phyloP scores from a whole-genome alignment of 2,888 invertebrate genomes.

The Mesopsocus fuscifrons region DNA sequence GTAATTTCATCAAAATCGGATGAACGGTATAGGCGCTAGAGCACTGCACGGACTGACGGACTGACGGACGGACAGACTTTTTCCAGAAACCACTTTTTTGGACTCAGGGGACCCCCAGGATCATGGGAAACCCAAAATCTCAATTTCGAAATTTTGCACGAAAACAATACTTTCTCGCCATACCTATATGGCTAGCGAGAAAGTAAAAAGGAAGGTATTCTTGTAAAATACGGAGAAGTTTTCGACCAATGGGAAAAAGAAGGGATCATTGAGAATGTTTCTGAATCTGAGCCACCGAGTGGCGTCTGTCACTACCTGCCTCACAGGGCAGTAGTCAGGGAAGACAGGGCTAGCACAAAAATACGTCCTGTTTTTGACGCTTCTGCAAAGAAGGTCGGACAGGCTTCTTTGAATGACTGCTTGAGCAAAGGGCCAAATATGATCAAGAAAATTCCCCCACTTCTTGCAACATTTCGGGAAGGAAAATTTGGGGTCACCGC shows the following conservation, averaged over 20 bases:
- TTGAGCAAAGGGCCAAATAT: background rate
- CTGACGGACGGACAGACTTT: too few relatives aligned
- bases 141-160: too few relatives aligned
- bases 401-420: background rate
- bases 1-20: too few relatives aligned
- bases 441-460: background rate
- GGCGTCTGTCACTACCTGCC: constrained; percentile 11
- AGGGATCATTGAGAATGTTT: background rate
- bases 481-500: background rate
- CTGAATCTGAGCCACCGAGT: background rate
- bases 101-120: too few relatives aligned
- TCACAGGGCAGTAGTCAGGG: constrained; percentile 15
- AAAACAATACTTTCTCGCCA: too few relatives aligned
- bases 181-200: too few relatives aligned
- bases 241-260: background rate
- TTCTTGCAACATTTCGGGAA: background rate
- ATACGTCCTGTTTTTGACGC: constrained; percentile 16
- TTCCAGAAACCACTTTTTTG: too few relatives aligned
- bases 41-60: too few relatives aligned
- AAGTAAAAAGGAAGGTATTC: too few relatives aligned
- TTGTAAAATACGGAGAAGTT: constrained; percentile 1
- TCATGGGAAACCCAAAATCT: too few relatives aligned
- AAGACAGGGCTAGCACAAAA: constrained; percentile 12
- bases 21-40: too few relatives aligned
- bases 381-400: background rate